A percentile compares a stretch with the other conserved stretches of the same genome.
Conservation (phyloP, 2,888 invertebrate genomes). For the Ditula angustiorana region DNA sequence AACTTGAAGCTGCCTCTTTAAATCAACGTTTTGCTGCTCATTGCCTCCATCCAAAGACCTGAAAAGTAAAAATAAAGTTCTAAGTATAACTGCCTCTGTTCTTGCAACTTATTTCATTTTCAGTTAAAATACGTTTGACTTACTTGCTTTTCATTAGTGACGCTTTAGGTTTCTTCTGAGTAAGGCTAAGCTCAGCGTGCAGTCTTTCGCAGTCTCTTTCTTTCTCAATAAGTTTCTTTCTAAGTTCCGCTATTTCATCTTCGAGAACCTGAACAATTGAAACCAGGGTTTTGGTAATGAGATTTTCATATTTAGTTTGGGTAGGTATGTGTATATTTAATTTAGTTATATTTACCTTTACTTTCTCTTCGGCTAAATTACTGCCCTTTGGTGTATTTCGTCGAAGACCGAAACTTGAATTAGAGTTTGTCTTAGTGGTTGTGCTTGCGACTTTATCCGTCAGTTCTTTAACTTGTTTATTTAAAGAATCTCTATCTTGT, state of each 20-base stretch:
- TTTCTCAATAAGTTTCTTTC: constrained; percentile 92
- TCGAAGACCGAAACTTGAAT: constrained; percentile 62
- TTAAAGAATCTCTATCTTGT: constrained; percentile 90
- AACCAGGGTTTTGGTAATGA: background rate
- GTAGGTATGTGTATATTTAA: too few species aligned
- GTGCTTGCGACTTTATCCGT: constrained; percentile 88
- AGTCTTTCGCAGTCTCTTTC: constrained; percentile 92
- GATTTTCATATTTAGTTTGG: background rate
- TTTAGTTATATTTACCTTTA: constrained; percentile 75
- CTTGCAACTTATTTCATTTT: background rate
- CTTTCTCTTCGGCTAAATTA: constrained; percentile 88
- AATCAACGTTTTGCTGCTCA: constrained; percentile 88
- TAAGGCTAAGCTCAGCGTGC: constrained; percentile 88
- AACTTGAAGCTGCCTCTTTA: constrained; percentile 90
- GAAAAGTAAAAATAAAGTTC: constrained; percentile 41
- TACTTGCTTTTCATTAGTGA: constrained; percentile 88
- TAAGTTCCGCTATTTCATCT: constrained; percentile 90
- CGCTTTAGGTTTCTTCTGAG: constrained; percentile 87
- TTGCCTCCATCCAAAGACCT: constrained; percentile 85
- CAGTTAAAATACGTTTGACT: constrained; percentile 50
- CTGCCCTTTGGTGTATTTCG: constrained; percentile 71
- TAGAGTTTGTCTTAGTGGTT: constrained; percentile 66
- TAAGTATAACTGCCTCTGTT: background rate
- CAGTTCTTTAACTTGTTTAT: constrained; percentile 91
- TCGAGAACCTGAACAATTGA: constrained; percentile 83